Percentiles rank a stretch among this genome's conserved stretches.
Conservation (phyloP, 2,888 invertebrate genomes). For the Bedellia somnulentella region DNA sequence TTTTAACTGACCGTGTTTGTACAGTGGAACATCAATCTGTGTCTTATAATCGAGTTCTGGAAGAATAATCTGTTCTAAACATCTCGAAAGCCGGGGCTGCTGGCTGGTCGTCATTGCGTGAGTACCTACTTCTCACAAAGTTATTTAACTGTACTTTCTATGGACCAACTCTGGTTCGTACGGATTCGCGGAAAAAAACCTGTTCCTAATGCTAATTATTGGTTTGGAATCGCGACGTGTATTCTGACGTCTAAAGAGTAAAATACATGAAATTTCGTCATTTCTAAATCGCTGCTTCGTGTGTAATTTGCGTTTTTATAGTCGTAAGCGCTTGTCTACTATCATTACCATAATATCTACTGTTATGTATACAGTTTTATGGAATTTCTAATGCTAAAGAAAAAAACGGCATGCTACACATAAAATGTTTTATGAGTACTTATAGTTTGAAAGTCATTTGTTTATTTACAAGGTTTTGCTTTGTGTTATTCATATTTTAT, state of each 20-base stretch:
- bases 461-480: no score
- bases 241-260: no score
- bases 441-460: no score
- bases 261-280: no score
- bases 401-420: no score
- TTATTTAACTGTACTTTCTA: conserved; percentile 50
- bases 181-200: conserved; percentile 42
- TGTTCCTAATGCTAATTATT: conserved; percentile 21
- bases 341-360: no score
- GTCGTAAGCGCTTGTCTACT: conserved; percentile 7
- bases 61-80: conserved; percentile 24
- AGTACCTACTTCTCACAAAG: conserved; percentile 44
- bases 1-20: conserved; percentile 3
- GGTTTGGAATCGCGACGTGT: no score
- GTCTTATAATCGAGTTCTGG: conserved; percentile 18
- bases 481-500: no score
- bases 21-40: conserved; percentile 18
- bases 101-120: conserved; percentile 27
- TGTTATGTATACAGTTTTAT: no score
- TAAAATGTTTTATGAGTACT: no score
- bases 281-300: conserved; percentile 13
- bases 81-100: conserved; percentile 19
- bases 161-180: conserved; percentile 14
- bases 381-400: no score
- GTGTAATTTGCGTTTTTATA: conserved; percentile 8